phyloP scores from a whole-genome alignment of 2,797 vertebrate genomes.

The Neomorphus geoffroyi region DNA sequence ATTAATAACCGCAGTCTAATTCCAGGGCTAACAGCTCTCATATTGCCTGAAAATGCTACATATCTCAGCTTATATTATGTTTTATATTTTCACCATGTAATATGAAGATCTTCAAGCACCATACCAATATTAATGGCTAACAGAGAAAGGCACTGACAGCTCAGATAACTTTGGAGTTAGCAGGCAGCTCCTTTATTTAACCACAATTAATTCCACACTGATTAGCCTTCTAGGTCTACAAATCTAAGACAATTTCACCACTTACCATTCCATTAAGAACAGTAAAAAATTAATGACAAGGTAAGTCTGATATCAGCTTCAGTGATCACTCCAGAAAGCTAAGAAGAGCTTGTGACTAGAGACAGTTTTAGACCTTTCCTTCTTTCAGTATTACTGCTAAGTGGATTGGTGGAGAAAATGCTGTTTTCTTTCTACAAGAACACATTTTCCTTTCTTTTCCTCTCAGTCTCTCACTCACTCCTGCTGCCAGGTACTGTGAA shows the following conservation, averaged over 20 bases:
- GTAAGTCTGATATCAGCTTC: constrained; percentile 49
- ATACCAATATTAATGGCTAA: background rate
- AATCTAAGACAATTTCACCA: constrained; percentile 58
- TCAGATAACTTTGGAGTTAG: constrained; percentile 27
- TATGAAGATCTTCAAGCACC: background rate
- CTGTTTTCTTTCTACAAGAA: background rate
- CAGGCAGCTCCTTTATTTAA: constrained; percentile 28
- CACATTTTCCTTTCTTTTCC: background rate
- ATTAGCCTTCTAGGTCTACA: constrained; percentile 36
- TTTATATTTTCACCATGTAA: background rate
- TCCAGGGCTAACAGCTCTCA: background rate
- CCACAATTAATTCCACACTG: constrained; percentile 4
- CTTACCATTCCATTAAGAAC: constrained; percentile 61
- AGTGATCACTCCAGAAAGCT: constrained; percentile 24
- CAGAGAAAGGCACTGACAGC: background rate
- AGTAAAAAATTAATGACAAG: constrained; percentile 63
- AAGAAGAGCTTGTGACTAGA: constrained; percentile 19
- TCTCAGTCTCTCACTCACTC: background rate
- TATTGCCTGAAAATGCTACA: background rate
- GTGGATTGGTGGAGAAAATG: background rate
- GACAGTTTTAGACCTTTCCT: background rate
- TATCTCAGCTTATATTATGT: background rate
- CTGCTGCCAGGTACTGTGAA: background rate
- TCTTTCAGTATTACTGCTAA: background rate
- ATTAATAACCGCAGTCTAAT: background rate